Evolutionary conservation across 1,140 invertebrate species (phyloP), one percentile per base, ranked within the genome.

Genomic region (Vollenhovia emeryi): DNA sequence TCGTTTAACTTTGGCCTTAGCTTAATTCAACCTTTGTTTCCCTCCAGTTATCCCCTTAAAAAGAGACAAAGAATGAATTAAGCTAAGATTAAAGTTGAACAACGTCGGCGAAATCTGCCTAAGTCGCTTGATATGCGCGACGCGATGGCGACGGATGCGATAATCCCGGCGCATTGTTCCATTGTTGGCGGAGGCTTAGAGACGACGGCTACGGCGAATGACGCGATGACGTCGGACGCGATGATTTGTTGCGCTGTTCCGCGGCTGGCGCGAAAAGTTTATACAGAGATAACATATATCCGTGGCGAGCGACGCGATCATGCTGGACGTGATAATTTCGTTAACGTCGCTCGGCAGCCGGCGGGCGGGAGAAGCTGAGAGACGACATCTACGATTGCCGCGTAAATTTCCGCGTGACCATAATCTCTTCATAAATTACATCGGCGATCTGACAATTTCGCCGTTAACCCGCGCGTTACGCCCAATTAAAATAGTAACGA

Each of bases 391-490:
- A 48, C 3, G 43, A 68, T 13, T 79, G 21, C 27, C 60, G 8
- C 21, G n/a, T 8, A 11, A 21, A 68, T n/a, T 66, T 66, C 13
- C 36, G 21, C 11, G 36, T 18, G 27, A 36, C 15, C 45, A 15
- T 68, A 52, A 68, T 50, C 30, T 66, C 62, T 40, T 79, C 62
- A 68, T 68, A 68, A 79, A 52, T 52, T 76, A 76, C 15, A n/a
- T 8, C 52, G 52, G 40, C 74, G 6, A 8, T 7, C 8, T 36
- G 13, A 36, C 43, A 79, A 79, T 27, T 24, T 33, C n/a, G 8
- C 2, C 8, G 8, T 66, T 24, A 66, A 27, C 24, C 18, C 18
- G 27, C 21, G n/a, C 68, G n/a, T n/a, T 5, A 30, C n/a, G 8
- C 18, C 13, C 62, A 48, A 79, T 78, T 78, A 78, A 79, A 68